These are phyloP conservation scores for Macropus fuliginosus DNA, from an alignment of 2,797 vertebrate genomes.

Conservation along the genomic window DNA sequence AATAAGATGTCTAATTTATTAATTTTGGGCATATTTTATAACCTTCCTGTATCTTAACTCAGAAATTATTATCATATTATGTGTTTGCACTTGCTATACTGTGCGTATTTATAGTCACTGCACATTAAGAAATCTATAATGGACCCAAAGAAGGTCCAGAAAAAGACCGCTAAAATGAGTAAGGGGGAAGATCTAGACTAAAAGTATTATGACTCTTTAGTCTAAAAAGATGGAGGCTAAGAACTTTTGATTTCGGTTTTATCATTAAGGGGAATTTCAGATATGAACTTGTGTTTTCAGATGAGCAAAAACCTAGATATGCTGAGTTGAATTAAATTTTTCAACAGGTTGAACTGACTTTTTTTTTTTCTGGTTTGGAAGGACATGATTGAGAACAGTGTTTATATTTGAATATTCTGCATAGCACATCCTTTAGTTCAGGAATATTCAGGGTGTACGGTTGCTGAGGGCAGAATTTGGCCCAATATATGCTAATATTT, in stretches of 20 bases:
- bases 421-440: background rate
- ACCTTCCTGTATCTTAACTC: background rate
- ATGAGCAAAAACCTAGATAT: background rate
- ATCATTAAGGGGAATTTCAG: background rate
- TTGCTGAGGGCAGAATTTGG: background rate
- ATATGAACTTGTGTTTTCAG: background rate
- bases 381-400: background rate
- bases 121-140: background rate
- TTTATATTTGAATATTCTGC: background rate
- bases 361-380: background rate
- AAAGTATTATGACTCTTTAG: background rate
- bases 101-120: background rate
- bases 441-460: background rate
- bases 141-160: background rate
- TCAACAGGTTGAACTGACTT: no score
- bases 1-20: background rate
- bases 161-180: background rate
- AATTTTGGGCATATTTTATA: background rate
- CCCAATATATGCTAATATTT: background rate
- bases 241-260: background rate
- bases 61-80: background rate
- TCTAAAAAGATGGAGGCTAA: background rate
- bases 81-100: background rate
- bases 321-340: background rate
- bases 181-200: background rate